phyloP scores from a whole-genome alignment of 2,888 invertebrate genomes.

The Limnephilus auricula region DNA sequence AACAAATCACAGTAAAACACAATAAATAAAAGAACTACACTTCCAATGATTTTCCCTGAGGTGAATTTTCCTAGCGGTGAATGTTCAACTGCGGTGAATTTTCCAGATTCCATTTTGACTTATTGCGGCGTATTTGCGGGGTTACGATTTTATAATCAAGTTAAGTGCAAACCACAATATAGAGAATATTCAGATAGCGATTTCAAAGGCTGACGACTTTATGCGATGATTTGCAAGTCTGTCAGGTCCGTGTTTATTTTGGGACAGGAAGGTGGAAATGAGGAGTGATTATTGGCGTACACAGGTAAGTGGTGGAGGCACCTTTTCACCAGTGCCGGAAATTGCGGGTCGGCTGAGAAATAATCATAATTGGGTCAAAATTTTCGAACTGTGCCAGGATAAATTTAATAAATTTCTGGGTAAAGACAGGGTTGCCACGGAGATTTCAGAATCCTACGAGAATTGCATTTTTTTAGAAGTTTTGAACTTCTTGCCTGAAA shows the following conservation, averaged over 20 bases:
- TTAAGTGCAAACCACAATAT: neutral
- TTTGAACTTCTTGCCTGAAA: neutral
- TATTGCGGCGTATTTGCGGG: too few relatives aligned
- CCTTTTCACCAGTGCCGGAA: slow-evolving; percentile 7
- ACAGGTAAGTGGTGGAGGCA: neutral
- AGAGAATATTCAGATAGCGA: neutral
- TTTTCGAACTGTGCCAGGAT: neutral
- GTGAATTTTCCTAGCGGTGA: too few relatives aligned
- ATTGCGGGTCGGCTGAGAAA: neutral
- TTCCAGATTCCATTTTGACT: too few relatives aligned
- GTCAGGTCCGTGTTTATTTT: neutral
- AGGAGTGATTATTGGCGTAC: neutral
- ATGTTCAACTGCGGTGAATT: too few relatives aligned
- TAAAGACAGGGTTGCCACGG: neutral
- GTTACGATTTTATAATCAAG: too few relatives aligned
- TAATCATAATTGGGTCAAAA: slow-evolving; percentile 3
- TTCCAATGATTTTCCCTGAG: too few relatives aligned
- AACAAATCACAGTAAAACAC: too few relatives aligned
- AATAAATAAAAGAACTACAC: too few relatives aligned
- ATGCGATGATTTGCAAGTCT: neutral
- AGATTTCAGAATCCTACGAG: neutral
- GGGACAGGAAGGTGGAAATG: neutral
- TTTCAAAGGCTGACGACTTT: neutral
- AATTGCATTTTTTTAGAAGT: neutral
- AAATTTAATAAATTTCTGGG: neutral